These are phyloP conservation scores for Tineola bisselliella DNA, from an alignment of 2,888 invertebrate genomes.

Conservation along the genomic window DNA sequence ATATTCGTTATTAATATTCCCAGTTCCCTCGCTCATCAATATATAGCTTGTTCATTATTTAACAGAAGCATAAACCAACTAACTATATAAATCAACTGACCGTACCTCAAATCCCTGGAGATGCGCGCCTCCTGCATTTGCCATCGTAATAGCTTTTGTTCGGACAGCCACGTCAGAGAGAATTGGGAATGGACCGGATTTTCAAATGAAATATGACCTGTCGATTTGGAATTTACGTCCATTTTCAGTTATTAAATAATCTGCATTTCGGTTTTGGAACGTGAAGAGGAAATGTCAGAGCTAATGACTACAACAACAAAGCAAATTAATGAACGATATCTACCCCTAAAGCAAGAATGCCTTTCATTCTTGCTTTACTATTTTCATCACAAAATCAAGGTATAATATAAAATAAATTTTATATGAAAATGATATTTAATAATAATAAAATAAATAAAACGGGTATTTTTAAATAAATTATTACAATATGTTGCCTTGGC, in stretches of 20 bases:
- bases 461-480: no score
- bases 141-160: constrained; percentile 11
- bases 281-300: neutral
- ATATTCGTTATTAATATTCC: no score
- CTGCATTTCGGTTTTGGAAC: neutral
- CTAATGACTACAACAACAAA: neutral
- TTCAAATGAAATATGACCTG: constrained; percentile 12
- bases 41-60: neutral
- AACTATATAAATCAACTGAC: neutral
- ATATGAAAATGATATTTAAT: no score
- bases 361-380: no score
- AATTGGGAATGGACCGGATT: constrained; percentile 5
- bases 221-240: constrained; percentile 11
- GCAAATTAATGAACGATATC: neutral
- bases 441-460: no score
- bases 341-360: no score
- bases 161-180: constrained; percentile 10
- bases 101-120: neutral
- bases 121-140: constrained; percentile 10
- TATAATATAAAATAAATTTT: no score
- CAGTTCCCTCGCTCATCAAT: no score
- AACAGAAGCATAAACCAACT: neutral
- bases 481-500: no score
- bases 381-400: no score
- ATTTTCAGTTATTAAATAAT: constrained; percentile 5